These are phyloP conservation scores for Amniataba percoides DNA, from an alignment of 2,797 vertebrate species.

Conservation along the genomic window DNA sequence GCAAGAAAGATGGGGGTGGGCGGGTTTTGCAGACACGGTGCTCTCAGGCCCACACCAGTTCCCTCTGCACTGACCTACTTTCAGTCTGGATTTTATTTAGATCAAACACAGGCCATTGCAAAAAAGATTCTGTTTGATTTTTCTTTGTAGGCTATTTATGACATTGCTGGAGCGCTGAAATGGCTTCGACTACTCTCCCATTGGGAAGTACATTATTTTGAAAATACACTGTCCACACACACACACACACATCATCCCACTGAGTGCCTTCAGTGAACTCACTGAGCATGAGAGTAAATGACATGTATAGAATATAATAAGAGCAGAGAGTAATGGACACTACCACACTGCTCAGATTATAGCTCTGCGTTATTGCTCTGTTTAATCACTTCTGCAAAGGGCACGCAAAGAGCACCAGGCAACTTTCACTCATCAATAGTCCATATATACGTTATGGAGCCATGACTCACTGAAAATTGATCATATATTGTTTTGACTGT, in stretches of 20 bases:
- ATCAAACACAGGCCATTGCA: constrained; percentile 78
- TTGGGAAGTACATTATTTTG: constrained; percentile 64
- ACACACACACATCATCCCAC: constrained; percentile 28
- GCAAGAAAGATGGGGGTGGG: constrained; percentile 68
- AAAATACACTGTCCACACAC: constrained; percentile 42
- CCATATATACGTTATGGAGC: constrained; percentile 18
- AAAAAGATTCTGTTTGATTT: constrained; percentile 79
- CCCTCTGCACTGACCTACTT: constrained; percentile 86
- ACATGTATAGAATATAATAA: constrained; percentile 15
- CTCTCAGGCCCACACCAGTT: constrained; percentile 84
- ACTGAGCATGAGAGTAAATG: constrained; percentile 36
- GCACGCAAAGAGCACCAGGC: neutral
- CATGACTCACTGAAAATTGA: constrained; percentile 30
- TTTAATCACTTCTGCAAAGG: constrained; percentile 19
- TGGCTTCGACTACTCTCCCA: constrained; percentile 68
- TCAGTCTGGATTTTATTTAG: constrained; percentile 84
- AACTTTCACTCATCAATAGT: neutral
- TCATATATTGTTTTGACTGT: constrained; percentile 34
- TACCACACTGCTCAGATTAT: constrained; percentile 1
- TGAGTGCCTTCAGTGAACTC: constrained; percentile 31
- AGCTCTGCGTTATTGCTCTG: constrained; percentile 3
- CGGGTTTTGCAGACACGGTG: constrained; percentile 76
- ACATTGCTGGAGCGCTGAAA: constrained; percentile 70
- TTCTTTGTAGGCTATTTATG: constrained; percentile 81
- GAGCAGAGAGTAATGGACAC: constrained; percentile 31